Evolutionary conservation across 2,797 vertebrate genomes (phyloP).

Genomic region (Cynopterus sphinx): DNA sequence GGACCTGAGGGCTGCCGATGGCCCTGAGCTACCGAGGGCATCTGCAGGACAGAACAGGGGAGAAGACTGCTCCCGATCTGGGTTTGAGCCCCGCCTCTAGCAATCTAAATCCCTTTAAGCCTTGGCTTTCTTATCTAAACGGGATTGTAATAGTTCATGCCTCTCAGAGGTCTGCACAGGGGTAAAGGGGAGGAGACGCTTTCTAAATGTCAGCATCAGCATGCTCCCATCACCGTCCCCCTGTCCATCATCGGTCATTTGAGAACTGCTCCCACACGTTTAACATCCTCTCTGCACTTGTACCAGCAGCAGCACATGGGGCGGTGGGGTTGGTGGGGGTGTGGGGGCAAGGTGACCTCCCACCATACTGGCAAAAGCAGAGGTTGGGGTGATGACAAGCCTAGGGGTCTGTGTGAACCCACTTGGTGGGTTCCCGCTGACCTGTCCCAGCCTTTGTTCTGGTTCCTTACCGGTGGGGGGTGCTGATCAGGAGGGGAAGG

Average conservation of each 20-base stretch:
- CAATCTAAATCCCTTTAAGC: background rate
- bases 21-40: background rate
- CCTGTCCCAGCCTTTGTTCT: background rate
- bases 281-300: background rate
- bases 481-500: background rate
- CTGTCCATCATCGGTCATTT: too few species aligned
- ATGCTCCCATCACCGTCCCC: accelerated
- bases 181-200: background rate
- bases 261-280: background rate
- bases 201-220: accelerated
- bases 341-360: background rate
- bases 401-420: accelerated
- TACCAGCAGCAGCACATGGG: accelerated
- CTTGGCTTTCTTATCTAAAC: background rate
- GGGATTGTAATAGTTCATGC: accelerated
- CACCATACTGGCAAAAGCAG: background rate
- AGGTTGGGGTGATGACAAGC: background rate
- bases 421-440: background rate
- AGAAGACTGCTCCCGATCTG: background rate
- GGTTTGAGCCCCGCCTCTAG: background rate
- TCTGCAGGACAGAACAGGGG: background rate
- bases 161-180: background rate
- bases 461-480: too few species aligned
- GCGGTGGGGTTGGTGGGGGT: too few species aligned
- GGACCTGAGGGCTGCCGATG: background rate